phyloP scores from a whole-genome alignment of 2,888 invertebrate genomes.

The Diarsia dahlii region DNA sequence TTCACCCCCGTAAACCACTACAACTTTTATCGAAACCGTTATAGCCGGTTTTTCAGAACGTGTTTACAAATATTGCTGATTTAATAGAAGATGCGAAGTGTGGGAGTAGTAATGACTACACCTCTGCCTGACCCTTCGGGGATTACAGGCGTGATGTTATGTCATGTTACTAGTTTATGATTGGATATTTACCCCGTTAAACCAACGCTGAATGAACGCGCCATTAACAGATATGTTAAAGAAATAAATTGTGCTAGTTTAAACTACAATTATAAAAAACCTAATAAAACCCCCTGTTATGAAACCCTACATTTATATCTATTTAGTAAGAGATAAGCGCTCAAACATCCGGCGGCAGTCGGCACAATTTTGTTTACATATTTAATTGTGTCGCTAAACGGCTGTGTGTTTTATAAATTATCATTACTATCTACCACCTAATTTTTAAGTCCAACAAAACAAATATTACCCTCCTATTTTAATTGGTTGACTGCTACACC shows the following conservation, averaged over 20 bases:
- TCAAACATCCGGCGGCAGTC: constrained; percentile 74
- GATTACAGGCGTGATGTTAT: too few species aligned
- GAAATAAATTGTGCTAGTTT: not conserved
- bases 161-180: too few species aligned
- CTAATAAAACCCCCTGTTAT: not conserved
- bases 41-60: too few species aligned
- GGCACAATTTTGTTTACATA: constrained; percentile 68
- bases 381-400: constrained; percentile 65
- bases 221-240: too few species aligned
- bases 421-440: constrained; percentile 26
- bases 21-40: too few species aligned
- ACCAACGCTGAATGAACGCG: not conserved
- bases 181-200: not conserved
- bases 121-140: too few species aligned
- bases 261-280: not conserved
- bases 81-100: too few species aligned
- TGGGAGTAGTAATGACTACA: too few species aligned
- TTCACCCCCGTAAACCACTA: too few species aligned
- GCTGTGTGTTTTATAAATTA: constrained; percentile 44
- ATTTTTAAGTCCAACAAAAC: not conserved
- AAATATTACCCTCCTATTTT: not conserved
- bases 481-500: not conserved
- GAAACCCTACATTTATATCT: constrained; percentile 47
- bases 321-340: constrained; percentile 66
- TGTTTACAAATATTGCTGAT: too few species aligned